Conservation (phyloP, 2,113 vertebrate genomes). For the Lepus europaeus region DNA sequence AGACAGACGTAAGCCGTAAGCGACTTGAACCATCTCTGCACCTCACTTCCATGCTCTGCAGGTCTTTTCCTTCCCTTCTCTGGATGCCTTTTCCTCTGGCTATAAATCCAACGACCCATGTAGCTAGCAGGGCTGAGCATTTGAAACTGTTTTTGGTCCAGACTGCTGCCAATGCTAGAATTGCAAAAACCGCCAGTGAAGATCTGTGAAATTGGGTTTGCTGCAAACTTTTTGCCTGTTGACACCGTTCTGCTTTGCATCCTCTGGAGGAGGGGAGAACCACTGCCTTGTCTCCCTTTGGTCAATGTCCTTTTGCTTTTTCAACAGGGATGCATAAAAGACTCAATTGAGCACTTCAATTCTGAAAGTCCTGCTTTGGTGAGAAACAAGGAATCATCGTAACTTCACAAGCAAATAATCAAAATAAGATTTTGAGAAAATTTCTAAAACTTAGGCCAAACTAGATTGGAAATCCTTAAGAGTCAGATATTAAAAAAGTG, state of each 20-base stretch:
- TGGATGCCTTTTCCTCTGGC: background rate
- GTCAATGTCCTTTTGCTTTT: constrained; percentile 44
- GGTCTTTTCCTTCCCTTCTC: background rate
- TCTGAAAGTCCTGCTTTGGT: background rate
- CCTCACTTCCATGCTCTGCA: background rate
- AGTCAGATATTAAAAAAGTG: background rate
- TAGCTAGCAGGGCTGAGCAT: background rate
- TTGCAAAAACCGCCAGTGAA: background rate
- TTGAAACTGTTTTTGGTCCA: background rate
- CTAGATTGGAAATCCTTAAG: background rate
- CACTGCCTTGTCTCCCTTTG: background rate
- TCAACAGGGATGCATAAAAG: background rate
- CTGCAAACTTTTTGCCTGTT: background rate
- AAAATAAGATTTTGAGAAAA: constrained; percentile 28
- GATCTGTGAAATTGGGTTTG: background rate
- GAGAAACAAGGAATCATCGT: background rate
- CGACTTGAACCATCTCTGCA: background rate
- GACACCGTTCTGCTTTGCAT: background rate
- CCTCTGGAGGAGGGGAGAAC: background rate
- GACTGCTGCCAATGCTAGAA: background rate
- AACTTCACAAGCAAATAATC: background rate
- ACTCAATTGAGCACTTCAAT: background rate
- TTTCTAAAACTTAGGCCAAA: constrained; percentile 5
- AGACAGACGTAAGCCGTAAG: background rate
- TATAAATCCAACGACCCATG: background rate